Percentiles rank a stretch among this genome's conserved stretches.
phyloP scores from a whole-genome alignment of 2,888 invertebrate genomes.

The Trachelus stipa region DNA sequence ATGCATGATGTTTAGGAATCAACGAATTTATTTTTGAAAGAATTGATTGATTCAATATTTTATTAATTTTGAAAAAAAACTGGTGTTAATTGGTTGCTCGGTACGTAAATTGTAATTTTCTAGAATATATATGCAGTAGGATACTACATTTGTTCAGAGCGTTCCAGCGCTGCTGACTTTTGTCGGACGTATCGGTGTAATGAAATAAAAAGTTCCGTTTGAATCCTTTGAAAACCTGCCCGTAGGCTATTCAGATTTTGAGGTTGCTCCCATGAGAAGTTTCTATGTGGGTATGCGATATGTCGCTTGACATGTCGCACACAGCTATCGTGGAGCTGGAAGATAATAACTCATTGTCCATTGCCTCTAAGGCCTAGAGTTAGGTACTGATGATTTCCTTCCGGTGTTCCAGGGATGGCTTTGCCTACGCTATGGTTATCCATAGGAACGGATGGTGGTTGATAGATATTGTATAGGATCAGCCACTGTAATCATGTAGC shows the following conservation, averaged over 20 bases:
- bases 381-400: slow-evolving; percentile 60
- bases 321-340: slow-evolving; percentile 39
- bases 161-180: no score
- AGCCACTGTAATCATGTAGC: slow-evolving; percentile 28
- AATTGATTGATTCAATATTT: no score
- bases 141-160: no score
- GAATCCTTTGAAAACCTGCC: not conserved
- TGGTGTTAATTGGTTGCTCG: no score
- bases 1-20: no score
- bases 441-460: not conserved
- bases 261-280: not conserved
- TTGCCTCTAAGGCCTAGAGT: slow-evolving; percentile 41
- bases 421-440: not conserved
- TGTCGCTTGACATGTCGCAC: slow-evolving; percentile 26
- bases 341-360: slow-evolving; percentile 60
- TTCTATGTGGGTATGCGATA: slow-evolving; percentile 30
- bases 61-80: no score
- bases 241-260: not conserved
- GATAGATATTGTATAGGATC: slow-evolving; percentile 25
- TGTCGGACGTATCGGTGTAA: no score
- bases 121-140: no score
- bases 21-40: no score
- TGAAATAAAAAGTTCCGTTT: not conserved
- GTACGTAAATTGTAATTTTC: no score
- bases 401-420: slow-evolving; percentile 36